phyloP scores from a whole-genome alignment of 2,888 invertebrate species.

The Argyresthia albistria region DNA sequence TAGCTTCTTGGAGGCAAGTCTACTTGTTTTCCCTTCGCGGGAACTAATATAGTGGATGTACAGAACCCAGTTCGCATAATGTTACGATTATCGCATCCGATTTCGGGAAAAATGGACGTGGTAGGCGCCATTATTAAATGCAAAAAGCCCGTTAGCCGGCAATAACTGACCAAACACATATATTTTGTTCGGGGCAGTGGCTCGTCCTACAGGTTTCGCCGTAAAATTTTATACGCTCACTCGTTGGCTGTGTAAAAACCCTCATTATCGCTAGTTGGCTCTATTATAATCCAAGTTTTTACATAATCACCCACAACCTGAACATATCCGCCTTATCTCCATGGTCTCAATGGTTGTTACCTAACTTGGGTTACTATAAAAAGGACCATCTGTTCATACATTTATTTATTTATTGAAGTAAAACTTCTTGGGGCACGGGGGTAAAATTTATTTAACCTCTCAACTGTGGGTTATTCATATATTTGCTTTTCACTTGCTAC shows the following conservation, averaged over 20 bases:
- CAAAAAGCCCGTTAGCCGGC: constrained; percentile 14
- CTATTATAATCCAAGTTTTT: too few species aligned
- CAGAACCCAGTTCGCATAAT: constrained; percentile 5
- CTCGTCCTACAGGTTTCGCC: constrained; percentile 10
- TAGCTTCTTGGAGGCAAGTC: neutral
- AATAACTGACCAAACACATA: constrained; percentile 14
- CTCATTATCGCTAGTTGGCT: constrained; percentile 2
- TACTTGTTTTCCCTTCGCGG: neutral
- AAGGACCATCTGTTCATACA: too few species aligned
- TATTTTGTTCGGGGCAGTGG: constrained; percentile 9
- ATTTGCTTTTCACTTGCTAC: too few species aligned
- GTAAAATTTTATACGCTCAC: constrained; percentile 25
- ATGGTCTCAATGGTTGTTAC: neutral
- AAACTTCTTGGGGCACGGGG: too few species aligned
- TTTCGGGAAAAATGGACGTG: constrained; percentile 7
- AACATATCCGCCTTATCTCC: neutral
- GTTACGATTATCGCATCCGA: constrained; percentile 6
- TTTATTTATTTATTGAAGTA: too few species aligned
- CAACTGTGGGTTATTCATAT: too few species aligned
- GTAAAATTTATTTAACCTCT: too few species aligned
- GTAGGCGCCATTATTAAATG: constrained; percentile 10
- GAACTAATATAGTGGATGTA: neutral
- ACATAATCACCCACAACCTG: neutral
- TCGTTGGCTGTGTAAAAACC: constrained; percentile 10
- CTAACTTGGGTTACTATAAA: neutral